Percentiles rank a stretch among this genome's conserved stretches.
Conservation (phyloP, 2,888 invertebrate species). For the Tuberolachnus salignus region DNA sequence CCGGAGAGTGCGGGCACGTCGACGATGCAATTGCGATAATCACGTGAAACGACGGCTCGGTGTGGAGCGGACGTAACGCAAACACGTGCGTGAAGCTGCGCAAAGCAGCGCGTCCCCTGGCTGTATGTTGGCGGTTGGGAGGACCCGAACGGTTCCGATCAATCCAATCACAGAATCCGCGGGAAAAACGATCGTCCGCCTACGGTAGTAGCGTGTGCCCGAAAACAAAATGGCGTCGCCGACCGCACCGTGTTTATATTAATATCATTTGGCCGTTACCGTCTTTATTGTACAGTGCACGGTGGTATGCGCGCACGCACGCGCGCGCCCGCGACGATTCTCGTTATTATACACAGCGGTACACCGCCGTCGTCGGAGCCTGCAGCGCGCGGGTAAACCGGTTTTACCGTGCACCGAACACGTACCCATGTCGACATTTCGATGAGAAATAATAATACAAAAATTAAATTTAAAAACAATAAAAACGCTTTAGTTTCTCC, state of each 20-base stretch:
- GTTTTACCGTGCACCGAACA: neutral
- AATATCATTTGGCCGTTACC: neutral
- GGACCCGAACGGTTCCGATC: constrained; percentile 40
- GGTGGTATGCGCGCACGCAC: neutral
- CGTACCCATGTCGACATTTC: too few relatives aligned
- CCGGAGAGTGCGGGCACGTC: too few relatives aligned
- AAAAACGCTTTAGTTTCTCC: too few relatives aligned
- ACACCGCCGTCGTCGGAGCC: too few relatives aligned
- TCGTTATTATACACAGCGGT: neutral
- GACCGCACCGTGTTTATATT: constrained; percentile 3
- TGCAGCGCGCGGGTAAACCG: too few relatives aligned
- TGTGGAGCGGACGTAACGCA: neutral
- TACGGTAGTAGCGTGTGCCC: constrained; percentile 22
- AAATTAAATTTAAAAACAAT: too few relatives aligned
- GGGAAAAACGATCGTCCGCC: constrained; percentile 38
- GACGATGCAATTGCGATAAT: too few relatives aligned
- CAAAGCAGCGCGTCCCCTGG: constrained; percentile 17
- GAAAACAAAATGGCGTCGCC: constrained; percentile 52
- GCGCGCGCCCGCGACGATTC: neutral
- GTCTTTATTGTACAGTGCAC: neutral
- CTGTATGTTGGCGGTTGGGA: constrained; percentile 29
- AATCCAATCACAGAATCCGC: constrained; percentile 55
- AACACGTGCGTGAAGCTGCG: constrained; percentile 46
- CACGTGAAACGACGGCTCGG: too few relatives aligned
- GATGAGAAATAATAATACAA: too few relatives aligned